phyloP scores from a whole-genome alignment of 2,113 vertebrate genomes.

The Passer domesticus region DNA sequence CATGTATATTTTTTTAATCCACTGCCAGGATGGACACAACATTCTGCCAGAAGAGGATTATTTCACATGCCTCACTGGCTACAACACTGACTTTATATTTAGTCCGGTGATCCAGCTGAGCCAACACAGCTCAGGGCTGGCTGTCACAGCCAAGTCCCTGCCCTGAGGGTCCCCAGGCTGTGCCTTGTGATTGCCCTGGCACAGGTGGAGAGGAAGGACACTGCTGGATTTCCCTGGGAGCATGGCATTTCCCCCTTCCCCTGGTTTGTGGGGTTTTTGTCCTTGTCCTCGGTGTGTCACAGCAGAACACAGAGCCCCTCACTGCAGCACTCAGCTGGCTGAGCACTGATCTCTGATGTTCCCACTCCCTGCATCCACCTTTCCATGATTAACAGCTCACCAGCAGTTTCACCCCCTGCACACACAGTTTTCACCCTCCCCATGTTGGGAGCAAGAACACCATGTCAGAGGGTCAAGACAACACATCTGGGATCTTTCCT shows the following conservation, averaged over 20 bases:
- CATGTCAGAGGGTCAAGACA: neutral
- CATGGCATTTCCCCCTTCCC: neutral
- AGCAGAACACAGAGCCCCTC: neutral
- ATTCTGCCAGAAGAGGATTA: constrained; percentile 28
- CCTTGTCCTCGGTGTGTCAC: neutral
- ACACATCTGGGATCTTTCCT: neutral
- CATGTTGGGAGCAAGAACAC: neutral
- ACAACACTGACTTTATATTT: neutral
- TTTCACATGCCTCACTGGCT: neutral
- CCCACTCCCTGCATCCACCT: neutral
- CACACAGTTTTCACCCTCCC: neutral
- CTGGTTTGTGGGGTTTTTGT: neutral
- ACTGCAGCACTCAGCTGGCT: neutral
- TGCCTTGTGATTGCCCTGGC: neutral
- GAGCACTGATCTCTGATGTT: neutral
- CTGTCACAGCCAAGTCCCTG: neutral
- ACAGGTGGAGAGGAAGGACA: neutral
- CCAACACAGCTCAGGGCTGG: neutral
- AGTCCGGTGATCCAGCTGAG: neutral
- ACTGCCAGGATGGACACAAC: neutral
- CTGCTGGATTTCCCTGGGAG: neutral
- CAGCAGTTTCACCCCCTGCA: neutral
- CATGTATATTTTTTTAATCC: neutral
- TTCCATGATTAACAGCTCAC: neutral
- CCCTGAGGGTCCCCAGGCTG: neutral